Base-by-base conservation (phyloP, 2,113 vertebrate genomes). In the Romanogobio albipinnatus region DNA sequence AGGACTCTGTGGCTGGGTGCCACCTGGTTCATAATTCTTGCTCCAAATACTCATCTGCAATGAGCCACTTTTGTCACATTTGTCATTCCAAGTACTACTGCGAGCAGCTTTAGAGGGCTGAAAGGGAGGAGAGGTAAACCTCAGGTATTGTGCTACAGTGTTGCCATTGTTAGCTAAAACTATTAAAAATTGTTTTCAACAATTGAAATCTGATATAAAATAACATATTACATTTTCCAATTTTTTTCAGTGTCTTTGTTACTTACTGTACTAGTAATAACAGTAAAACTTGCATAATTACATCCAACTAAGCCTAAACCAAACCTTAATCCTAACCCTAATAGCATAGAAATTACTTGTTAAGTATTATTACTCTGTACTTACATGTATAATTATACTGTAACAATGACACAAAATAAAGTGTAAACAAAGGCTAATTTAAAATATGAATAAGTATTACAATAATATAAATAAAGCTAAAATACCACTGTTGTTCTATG, bases 31-130 rank as follows among this genome's bases (percentile, higher is more conserved):
- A 17, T 95, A 96, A 36, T 91, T 90, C 85, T 71, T 94, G 56
- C 91, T 94, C 96, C 96, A 97, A 91, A 97, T 96, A 79, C 96
- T 97, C 22, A 66, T 88, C 39, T 84, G 68, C 17, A 49, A 15
- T 5, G 84, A 36, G 11, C 76, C 74, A 8, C 59, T 87, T n/a
- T 85, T 86, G 59, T 75, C 84, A 4, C 17, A 14, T 0, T 58
- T 90, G 51, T 92, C 91, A 33, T 92, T 93, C 97, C 97, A 99
- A 77, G 92, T 85, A 68, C 76, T 88, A 91, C 95, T 97, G 88
- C 93, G 95, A 45, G 90, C 87, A 3, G 73, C 82, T 45, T 92
- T 95, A 29, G 88, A 14, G 33, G 71, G 47, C 95, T 97, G 90
- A 56, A 83, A 47, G 73, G 9, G 4, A 5, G 5, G 58, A 64